Base-by-base conservation (phyloP, 2,113 vertebrate genomes). In the Tonatia bakeri region DNA sequence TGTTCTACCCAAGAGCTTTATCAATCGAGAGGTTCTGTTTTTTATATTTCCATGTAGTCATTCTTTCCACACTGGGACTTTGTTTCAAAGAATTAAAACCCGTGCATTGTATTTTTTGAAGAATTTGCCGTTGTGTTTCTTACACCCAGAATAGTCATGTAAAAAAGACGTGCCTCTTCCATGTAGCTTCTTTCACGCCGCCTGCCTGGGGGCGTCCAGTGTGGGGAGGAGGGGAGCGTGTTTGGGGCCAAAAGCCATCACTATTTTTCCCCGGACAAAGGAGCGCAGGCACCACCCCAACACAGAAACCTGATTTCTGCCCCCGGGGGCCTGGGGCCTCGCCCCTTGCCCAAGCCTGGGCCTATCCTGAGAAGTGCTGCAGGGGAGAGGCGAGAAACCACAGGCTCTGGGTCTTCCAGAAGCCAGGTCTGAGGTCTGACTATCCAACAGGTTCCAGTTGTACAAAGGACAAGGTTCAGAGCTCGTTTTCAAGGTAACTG, bases 271-370 rank as follows among this genome's bases (percentile, higher is more conserved):
- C 91, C 2, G 22, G 56, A 59, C 93, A 98, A 98, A 98, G 98
- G 98, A 98, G 98, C 96, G 96, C 96, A 98, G 98, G 98, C 98
- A 98, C 98, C 98, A 98, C 96, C 96, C 96, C 97, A 97, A 96
- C 96, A 99, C 98, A 99, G 98, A 98, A 98, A 98, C 98, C 89
- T 98, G 98, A 98, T 98, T 94, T 95, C 95, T 97, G 98, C 98
- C 98, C 98, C 98, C 92, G 88, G 96, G 90, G 96, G 93, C 95
- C 98, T 97, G 67, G 89, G 97, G 94, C 97, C 98, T 96, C 97
- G 96, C 97, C 98, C 98, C 96, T 97, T 98, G 96, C 93, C 96
- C 91, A 79, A 98, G 96, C 95, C 97, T 93, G 87, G 94, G 89
- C 97, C 94, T 98, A 96, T 97, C 93, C 97, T 97, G 98, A 98